A percentile compares a stretch with the other conserved stretches of the same genome.
phyloP scores from a whole-genome alignment of 2,888 invertebrate genomes.

The Malthinus flaveolus region DNA sequence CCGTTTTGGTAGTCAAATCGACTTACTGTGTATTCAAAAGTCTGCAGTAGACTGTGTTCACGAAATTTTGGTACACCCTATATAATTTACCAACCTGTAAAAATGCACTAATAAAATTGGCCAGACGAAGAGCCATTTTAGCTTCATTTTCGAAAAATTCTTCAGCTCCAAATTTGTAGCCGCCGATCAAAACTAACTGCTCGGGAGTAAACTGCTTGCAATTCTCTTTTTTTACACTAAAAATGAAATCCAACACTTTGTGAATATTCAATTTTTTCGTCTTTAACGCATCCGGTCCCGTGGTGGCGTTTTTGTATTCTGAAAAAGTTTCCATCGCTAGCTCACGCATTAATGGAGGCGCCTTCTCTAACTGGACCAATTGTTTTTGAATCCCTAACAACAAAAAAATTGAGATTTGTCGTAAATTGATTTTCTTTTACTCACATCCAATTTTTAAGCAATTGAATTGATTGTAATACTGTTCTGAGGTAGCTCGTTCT shows the following conservation, averaged over 20 bases:
- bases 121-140: constrained; percentile 91
- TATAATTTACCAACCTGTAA: constrained; percentile 65
- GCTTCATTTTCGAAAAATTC: constrained; percentile 94
- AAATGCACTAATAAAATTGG: constrained; percentile 95
- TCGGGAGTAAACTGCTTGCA: constrained; percentile 62
- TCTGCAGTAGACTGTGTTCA: too few species aligned
- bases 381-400: constrained; percentile 79
- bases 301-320: constrained; percentile 73
- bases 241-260: constrained; percentile 75
- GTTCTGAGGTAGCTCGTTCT: constrained; percentile 88
- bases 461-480: constrained; percentile 91
- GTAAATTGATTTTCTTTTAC: neutral
- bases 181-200: constrained; percentile 80
- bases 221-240: constrained; percentile 64
- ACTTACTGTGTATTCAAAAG: too few species aligned
- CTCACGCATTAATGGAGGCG: constrained; percentile 70
- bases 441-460: constrained; percentile 91
- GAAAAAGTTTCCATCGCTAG: constrained; percentile 73
- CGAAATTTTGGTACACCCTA: neutral
- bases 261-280: constrained; percentile 74
- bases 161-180: constrained; percentile 83
- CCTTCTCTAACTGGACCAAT: constrained; percentile 81
- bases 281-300: constrained; percentile 69
- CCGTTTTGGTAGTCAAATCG: too few species aligned
- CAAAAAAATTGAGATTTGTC: neutral